These are phyloP conservation scores for Zaprionus ornatus DNA, from an alignment of 1,140 invertebrate genomes.

Conservation along the genomic window DNA sequence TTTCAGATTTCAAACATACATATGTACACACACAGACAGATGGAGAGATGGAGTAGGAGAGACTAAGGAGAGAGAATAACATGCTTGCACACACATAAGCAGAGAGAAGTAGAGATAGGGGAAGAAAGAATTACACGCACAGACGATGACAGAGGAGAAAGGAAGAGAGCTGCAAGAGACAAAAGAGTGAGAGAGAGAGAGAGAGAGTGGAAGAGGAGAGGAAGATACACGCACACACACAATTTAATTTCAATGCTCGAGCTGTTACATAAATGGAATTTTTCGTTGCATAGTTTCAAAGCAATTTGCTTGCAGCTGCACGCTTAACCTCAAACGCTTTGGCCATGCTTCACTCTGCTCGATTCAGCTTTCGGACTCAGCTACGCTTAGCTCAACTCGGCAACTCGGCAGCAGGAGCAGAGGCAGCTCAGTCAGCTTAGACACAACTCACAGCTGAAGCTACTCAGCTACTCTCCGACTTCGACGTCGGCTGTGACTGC, in stretches of 20 bases:
- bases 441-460: background rate
- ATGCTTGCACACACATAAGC: conserved; percentile 13
- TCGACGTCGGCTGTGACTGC: background rate
- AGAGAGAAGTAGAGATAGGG: background rate
- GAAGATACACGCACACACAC: conserved; percentile 8
- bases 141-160: background rate
- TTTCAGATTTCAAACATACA: background rate
- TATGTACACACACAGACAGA: background rate
- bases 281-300: conserved; percentile 70
- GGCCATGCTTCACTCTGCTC: background rate
- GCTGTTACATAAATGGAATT: conserved; percentile 72
- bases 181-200: background rate
- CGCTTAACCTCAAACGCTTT: conserved; percentile 25
- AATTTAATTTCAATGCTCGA: conserved; percentile 67
- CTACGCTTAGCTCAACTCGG: background rate
- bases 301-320: conserved; percentile 68
- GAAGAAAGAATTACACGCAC: background rate
- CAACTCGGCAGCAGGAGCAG: background rate
- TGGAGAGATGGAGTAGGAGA: conserved; percentile 4
- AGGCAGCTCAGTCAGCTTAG: conserved; percentile 8
- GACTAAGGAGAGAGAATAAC: background rate
- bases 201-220: background rate
- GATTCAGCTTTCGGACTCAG: background rate
- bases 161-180: conserved; percentile 1
- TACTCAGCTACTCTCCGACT: conserved; percentile 1